Evolutionary conservation across 2,888 invertebrate species (phyloP).

Genomic region (Mythimna lalbum): DNA sequence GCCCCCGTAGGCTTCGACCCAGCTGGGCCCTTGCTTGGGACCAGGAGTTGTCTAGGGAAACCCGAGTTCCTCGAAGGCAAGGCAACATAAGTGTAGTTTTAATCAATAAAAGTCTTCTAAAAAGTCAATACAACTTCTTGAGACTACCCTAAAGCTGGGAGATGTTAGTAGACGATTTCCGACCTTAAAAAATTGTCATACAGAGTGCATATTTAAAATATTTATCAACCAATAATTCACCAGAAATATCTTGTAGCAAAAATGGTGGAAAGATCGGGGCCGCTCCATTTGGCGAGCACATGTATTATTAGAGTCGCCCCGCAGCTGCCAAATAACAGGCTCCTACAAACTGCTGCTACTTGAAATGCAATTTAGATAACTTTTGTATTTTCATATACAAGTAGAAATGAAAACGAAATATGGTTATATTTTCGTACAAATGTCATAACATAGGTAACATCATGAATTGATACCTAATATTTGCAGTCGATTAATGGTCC

Average conservation of each 20-base stretch:
- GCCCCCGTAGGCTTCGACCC: no score
- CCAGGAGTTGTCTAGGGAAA: no score
- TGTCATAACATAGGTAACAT: neutral
- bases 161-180: no score
- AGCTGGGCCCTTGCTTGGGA: no score
- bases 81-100: no score
- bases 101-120: no score
- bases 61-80: no score
- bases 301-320: constrained; percentile 29
- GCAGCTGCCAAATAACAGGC: constrained; percentile 41
- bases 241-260: constrained; percentile 25
- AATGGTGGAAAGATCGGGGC: constrained; percentile 14
- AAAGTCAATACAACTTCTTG: no score
- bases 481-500: no score
- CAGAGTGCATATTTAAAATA: neutral
- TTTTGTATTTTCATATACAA: constrained; percentile 42
- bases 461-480: neutral
- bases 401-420: constrained; percentile 16
- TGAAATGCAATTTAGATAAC: constrained; percentile 56
- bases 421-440: neutral
- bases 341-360: constrained; percentile 42
- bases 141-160: no score
- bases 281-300: constrained; percentile 45
- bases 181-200: no score
- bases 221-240: constrained; percentile 28